Conservation (phyloP, 1,140 invertebrate genomes). For the Medauroidea extradentata region DNA sequence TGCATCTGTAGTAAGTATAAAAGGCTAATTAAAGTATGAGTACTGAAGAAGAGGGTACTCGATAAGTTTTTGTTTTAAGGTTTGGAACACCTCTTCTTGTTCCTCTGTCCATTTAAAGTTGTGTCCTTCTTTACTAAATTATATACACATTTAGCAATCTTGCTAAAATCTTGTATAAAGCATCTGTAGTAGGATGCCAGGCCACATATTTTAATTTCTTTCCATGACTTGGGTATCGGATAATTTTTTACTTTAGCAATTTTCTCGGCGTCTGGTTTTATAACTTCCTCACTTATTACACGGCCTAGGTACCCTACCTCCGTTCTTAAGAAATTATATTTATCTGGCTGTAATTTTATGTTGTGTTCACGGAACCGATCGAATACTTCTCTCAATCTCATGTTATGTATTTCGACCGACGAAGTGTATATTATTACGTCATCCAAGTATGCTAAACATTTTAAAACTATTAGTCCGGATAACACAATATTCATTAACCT, state of each 20-base stretch:
- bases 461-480: conserved; percentile 27
- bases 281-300: conserved; percentile 37
- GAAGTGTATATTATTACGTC: conserved; percentile 40
- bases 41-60: conserved; percentile 24
- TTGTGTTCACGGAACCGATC: conserved; percentile 34
- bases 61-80: conserved; percentile 10
- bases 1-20: conserved; percentile 28
- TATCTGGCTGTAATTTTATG: conserved; percentile 44
- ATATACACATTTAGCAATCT: conserved; percentile 27
- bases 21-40: conserved; percentile 23
- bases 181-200: conserved; percentile 25
- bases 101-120: conserved; percentile 7
- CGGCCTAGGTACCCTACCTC: conserved; percentile 45
- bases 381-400: conserved; percentile 37
- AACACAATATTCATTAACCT: conserved; percentile 37
- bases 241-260: conserved; percentile 37
- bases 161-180: conserved; percentile 28
- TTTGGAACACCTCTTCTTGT: conserved; percentile 15
- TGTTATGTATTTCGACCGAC: conserved; percentile 33
- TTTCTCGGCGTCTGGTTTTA: conserved; percentile 44
- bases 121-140: conserved; percentile 22
- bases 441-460: conserved; percentile 42
- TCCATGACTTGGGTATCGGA: conserved; percentile 37
- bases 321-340: conserved; percentile 45
- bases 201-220: conserved; percentile 33